Evolutionary conservation across 2,888 invertebrate species (phyloP).

Genomic region (Syritta pipiens): DNA sequence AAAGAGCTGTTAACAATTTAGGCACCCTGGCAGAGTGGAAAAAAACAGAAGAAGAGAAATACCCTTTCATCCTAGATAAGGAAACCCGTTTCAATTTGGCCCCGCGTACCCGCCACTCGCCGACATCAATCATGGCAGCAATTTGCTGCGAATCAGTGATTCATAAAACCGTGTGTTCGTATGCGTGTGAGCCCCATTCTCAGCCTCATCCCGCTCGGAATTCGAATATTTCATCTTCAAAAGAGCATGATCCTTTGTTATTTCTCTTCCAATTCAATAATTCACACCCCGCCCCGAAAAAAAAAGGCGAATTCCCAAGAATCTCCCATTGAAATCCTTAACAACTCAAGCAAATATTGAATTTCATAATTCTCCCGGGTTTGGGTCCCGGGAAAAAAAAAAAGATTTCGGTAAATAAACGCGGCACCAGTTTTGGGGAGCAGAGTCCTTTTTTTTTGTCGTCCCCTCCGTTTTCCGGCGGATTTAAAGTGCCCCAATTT

Average conservation of each 20-base stretch:
- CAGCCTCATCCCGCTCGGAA: conserved; percentile 16
- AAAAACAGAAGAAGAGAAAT: neutral
- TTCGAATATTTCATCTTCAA: conserved; percentile 46
- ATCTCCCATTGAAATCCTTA: conserved; percentile 23
- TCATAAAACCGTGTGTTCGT: conserved; percentile 33
- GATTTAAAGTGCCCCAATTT: conserved; percentile 44
- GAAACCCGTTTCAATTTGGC: conserved; percentile 7
- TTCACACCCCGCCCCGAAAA: conserved; percentile 27
- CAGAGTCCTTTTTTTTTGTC: conserved; percentile 12
- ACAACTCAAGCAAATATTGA: conserved; percentile 61
- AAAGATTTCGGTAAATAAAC: conserved; percentile 23
- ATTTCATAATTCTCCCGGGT: conserved; percentile 41
- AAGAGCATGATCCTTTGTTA: conserved; percentile 64
- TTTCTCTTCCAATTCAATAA: conserved; percentile 59
- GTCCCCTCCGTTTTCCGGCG: neutral
- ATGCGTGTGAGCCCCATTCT: neutral
- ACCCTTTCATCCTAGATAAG: neutral
- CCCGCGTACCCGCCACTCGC: neutral
- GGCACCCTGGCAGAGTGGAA: too few species aligned
- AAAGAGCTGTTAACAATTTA: conserved; percentile 16
- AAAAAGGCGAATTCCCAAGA: conserved; percentile 4
- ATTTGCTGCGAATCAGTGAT: conserved; percentile 57
- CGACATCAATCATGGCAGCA: conserved; percentile 31
- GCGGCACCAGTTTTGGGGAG: conserved; percentile 5
- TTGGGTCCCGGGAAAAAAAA: neutral